Evolutionary conservation across 2,888 invertebrate genomes (phyloP).

Genomic region (Acleris literana): DNA sequence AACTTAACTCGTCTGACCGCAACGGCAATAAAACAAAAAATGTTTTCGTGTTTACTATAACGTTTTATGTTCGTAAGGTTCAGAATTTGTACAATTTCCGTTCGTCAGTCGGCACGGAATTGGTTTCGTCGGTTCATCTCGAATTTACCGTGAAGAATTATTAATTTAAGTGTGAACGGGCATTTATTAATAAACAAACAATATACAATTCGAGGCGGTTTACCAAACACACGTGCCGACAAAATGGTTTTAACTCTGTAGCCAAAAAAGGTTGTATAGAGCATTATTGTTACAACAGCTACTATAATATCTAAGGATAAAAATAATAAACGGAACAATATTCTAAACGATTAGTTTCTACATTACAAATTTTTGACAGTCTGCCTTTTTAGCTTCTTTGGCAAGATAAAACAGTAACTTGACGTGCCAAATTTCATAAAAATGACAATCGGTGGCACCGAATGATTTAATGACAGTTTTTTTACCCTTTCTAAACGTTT

Average conservation of each 20-base stretch:
- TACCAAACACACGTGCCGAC: constrained; percentile 31
- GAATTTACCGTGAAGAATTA: constrained; percentile 66
- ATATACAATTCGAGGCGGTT: constrained; percentile 40
- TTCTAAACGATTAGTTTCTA: too few species aligned
- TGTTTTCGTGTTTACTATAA: constrained; percentile 12
- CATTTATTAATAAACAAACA: constrained; percentile 38
- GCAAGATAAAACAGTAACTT: too few species aligned
- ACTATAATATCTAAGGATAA: too few species aligned
- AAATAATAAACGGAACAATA: too few species aligned
- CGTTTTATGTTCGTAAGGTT: constrained; percentile 41
- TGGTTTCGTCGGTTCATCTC: constrained; percentile 59
- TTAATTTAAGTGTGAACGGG: constrained; percentile 42
- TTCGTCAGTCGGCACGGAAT: constrained; percentile 40
- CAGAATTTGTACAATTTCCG: constrained; percentile 38
- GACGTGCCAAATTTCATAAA: too few species aligned
- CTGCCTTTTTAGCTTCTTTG: too few species aligned
- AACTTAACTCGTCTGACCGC: constrained; percentile 28
- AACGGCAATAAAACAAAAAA: constrained; percentile 32
- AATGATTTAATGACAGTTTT: too few species aligned
- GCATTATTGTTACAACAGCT: too few species aligned
- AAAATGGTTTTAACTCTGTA: constrained; percentile 9
- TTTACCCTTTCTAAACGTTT: too few species aligned
- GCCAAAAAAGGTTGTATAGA: neutral
- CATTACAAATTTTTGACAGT: too few species aligned
- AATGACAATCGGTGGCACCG: too few species aligned